A percentile compares a stretch with the other conserved stretches of the same genome.
Evolutionary conservation across 2,888 invertebrate genomes (phyloP).

Genomic region (Eupithecia subumbrata): DNA sequence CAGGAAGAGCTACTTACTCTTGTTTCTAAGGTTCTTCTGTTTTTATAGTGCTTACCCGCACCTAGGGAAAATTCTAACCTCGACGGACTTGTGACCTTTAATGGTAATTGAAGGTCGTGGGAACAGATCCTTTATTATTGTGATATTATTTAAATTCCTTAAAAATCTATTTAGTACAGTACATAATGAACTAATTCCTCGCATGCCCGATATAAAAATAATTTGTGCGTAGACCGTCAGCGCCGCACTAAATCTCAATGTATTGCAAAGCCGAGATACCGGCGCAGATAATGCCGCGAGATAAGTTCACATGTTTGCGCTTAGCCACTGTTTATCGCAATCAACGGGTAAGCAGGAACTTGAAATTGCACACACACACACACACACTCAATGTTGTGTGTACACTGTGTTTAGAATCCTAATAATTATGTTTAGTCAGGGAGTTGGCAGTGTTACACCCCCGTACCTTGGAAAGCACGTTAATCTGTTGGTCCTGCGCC

Average conservation of each 20-base stretch:
- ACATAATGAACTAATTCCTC: not conserved
- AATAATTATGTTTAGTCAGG: not conserved
- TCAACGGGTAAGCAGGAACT: slow-evolving; percentile 16
- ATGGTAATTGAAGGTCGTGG: too few relatives aligned
- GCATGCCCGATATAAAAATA: slow-evolving; percentile 19
- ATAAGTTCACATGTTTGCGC: slow-evolving; percentile 46
- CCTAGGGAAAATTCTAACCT: too few relatives aligned
- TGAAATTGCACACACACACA: not conserved
- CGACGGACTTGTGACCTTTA: too few relatives aligned
- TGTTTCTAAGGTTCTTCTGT: too few relatives aligned
- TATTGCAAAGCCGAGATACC: not conserved
- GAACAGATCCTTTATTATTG: too few relatives aligned
- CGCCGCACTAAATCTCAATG: not conserved
- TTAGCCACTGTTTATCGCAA: slow-evolving; percentile 39
- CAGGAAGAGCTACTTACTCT: too few relatives aligned
- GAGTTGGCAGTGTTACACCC: too few relatives aligned
- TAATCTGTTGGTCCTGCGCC: too few relatives aligned
- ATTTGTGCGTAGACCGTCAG: not conserved
- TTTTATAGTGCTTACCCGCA: too few relatives aligned
- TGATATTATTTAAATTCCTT: too few relatives aligned
- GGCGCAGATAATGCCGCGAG: slow-evolving; percentile 19
- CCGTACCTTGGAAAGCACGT: too few relatives aligned
- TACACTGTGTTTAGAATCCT: not conserved
- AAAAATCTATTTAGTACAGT: not conserved
- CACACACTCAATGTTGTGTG: not conserved